These are phyloP conservation scores for Chrysogorgia sp. DNA, from an alignment of 92 coral and sea anemone species.

Conservation along the genomic window DNA sequence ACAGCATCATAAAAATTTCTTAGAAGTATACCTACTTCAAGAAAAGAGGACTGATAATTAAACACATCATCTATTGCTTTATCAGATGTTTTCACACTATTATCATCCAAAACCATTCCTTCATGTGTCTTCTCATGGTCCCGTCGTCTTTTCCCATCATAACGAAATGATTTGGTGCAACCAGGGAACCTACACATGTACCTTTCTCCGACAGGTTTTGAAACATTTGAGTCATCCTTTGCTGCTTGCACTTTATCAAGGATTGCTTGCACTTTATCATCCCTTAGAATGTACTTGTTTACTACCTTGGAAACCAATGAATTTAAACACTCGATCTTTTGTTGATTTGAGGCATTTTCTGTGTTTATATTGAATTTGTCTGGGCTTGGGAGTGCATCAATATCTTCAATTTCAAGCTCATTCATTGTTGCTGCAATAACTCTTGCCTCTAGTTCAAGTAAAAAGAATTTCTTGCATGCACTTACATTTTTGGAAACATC, in stretches of 20 bases:
- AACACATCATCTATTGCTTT: constrained; percentile 9
- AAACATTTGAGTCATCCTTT: background rate
- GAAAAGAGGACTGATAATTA: constrained; percentile 24
- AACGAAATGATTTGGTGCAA: constrained; percentile 30
- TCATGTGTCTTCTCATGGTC: constrained; percentile 13
- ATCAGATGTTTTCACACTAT: background rate
- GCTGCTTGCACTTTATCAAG: constrained; percentile 28
- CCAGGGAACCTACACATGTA: constrained; percentile 35
- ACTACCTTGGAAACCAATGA: constrained; percentile 29
- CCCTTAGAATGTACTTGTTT: constrained; percentile 23
- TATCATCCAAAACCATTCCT: constrained; percentile 10
- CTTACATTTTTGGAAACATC: constrained; percentile 28
- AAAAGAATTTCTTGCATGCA: constrained; percentile 36
- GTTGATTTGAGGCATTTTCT: constrained; percentile 21
- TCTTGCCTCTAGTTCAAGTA: constrained; percentile 23
- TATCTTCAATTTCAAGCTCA: constrained; percentile 27
- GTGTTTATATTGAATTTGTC: background rate
- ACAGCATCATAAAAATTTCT: background rate
- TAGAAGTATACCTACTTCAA: constrained; percentile 15
- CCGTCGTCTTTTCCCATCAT: constrained; percentile 17
- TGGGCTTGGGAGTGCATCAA: background rate
- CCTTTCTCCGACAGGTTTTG: background rate
- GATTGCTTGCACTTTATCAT: constrained; percentile 20
- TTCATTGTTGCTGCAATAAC: constrained; percentile 36
- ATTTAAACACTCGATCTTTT: constrained; percentile 17